Percentiles rank a stretch among this genome's conserved stretches.
Evolutionary conservation across 1,140 invertebrate species (phyloP).

Genomic region (Zaprionus lachaisei): DNA sequence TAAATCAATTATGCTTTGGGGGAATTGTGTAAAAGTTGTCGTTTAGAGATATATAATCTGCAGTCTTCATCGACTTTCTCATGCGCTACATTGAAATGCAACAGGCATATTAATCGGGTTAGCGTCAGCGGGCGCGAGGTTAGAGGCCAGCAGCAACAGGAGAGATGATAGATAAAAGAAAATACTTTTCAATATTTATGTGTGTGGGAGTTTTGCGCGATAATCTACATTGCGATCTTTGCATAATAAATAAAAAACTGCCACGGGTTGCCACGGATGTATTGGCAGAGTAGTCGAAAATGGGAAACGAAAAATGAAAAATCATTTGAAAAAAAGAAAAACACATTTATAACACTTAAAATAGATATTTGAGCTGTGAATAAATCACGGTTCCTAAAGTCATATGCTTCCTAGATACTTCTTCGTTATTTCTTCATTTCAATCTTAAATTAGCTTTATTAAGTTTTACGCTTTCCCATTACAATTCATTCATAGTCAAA

Average conservation of each 20-base stretch:
- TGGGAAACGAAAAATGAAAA: neutral
- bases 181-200: constrained; percentile 6
- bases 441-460: neutral
- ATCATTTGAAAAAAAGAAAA: neutral
- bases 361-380: neutral
- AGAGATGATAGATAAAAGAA: constrained; percentile 3
- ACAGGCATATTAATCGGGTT: constrained; percentile 25
- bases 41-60: constrained; percentile 35
- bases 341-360: neutral
- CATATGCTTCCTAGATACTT: neutral
- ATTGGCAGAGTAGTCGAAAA: neutral
- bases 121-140: neutral
- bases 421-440: neutral
- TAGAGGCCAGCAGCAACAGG: neutral
- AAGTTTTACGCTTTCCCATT: neutral
- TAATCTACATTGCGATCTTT: constrained; percentile 4
- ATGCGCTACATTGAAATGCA: constrained; percentile 38
- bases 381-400: neutral
- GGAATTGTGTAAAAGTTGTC: constrained; percentile 45
- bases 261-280: neutral
- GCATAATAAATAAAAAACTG: constrained; percentile 12
- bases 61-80: constrained; percentile 41
- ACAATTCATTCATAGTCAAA: neutral
- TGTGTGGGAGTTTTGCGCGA: constrained; percentile 3
- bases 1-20: constrained; percentile 63